A percentile compares a stretch with the other conserved stretches of the same genome.
Conservation (phyloP, 2,113 vertebrate genomes). For the Oncorhynchus gorbuscha region DNA sequence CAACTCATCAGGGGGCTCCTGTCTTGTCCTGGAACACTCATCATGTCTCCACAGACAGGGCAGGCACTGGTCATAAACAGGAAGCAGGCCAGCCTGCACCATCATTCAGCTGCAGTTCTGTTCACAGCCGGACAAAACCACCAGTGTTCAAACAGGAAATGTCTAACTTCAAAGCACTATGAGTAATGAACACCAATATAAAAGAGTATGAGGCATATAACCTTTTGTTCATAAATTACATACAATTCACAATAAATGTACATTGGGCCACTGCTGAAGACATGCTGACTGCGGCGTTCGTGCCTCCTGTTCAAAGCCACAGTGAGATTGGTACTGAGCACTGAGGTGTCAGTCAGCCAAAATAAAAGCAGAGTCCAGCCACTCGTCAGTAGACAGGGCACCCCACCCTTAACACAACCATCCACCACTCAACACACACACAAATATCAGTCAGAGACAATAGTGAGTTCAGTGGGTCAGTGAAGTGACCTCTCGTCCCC, state of each 20-base stretch:
- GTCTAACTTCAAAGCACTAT: too few species aligned
- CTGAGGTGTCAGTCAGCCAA: too few species aligned
- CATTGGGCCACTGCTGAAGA: too few species aligned
- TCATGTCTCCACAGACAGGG: not conserved
- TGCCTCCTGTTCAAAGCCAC: not conserved
- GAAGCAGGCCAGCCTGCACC: conserved; percentile 42
- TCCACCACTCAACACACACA: not conserved
- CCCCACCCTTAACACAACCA: too few species aligned
- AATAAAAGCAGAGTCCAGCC: not conserved
- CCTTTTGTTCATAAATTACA: too few species aligned
- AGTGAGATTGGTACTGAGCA: too few species aligned
- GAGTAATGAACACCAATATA: too few species aligned
- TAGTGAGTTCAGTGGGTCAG: conserved; percentile 24
- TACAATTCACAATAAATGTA: too few species aligned
- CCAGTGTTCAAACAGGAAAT: not conserved
- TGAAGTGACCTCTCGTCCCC: conserved; percentile 20
- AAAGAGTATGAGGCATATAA: not conserved
- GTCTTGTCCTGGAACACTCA: conserved; percentile 18
- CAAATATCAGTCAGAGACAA: not conserved
- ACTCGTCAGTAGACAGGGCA: conserved; percentile 16
- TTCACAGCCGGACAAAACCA: not conserved
- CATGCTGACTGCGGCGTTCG: not conserved
- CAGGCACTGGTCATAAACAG: conserved; percentile 44
- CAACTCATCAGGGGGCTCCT: not conserved
- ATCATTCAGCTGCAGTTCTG: conserved; percentile 1